Conservation (phyloP, 2,888 invertebrate genomes). For the Dynastes tityus region DNA sequence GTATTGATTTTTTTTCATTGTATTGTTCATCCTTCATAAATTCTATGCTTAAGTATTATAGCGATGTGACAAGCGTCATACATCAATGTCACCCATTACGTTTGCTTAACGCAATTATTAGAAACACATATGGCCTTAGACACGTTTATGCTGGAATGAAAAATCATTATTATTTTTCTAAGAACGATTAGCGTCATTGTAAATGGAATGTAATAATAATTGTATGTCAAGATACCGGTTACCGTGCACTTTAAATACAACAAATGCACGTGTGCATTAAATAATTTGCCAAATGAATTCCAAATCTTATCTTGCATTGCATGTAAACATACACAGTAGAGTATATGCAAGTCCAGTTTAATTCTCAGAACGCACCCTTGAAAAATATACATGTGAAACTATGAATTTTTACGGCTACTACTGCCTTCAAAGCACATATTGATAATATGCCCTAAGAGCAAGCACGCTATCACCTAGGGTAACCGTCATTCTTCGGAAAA, state of each 20-base stretch:
- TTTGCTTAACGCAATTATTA: not conserved
- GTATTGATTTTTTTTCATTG: not conserved
- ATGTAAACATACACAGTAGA: not conserved
- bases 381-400: not conserved
- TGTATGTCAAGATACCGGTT: not conserved
- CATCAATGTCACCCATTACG: not conserved
- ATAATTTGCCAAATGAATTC: not conserved
- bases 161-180: conserved; percentile 1
- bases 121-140: not conserved
- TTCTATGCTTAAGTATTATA: not conserved
- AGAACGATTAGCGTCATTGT: not conserved
- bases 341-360: not conserved
- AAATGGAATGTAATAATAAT: conserved; percentile 4
- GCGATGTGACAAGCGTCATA: not conserved
- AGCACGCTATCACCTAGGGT: too few relatives aligned
- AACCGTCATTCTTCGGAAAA: too few relatives aligned
- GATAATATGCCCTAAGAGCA: too few relatives aligned
- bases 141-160: not conserved
- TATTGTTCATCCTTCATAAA: not conserved
- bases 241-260: not conserved
- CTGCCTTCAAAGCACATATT: not conserved
- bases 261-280: not conserved
- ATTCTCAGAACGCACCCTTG: not conserved
- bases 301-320: not conserved
- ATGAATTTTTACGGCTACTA: not conserved